Evolutionary conservation across 2,888 invertebrate genomes (phyloP).

Genomic region (Oligia latruncula): DNA sequence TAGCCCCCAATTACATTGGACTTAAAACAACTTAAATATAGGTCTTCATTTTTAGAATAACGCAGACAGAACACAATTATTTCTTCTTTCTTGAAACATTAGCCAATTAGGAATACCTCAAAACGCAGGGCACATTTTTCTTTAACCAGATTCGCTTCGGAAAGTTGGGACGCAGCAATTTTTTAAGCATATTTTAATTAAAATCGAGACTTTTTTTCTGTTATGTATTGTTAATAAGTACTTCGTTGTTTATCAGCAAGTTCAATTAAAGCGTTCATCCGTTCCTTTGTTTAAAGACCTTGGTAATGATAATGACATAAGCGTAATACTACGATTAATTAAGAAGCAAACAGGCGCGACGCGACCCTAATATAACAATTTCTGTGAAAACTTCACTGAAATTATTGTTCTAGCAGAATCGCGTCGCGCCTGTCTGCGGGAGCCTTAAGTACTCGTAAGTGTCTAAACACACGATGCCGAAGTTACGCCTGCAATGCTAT

Average conservation of each 20-base stretch:
- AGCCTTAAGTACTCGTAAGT: conserved; percentile 4
- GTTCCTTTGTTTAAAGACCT: conserved; percentile 40
- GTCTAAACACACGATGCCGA: no score
- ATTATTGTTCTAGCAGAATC: not conserved
- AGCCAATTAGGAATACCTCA: conserved; percentile 16
- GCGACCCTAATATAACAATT: not conserved
- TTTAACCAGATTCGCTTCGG: not conserved
- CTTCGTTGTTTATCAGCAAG: conserved; percentile 10
- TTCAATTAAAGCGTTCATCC: conserved; percentile 32
- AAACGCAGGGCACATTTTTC: conserved; percentile 11
- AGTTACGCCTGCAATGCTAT: no score
- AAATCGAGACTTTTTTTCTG: not conserved
- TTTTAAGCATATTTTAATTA: conserved; percentile 21
- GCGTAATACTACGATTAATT: conserved; percentile 19
- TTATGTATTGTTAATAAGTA: conserved; percentile 13
- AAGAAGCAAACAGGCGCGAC: not conserved
- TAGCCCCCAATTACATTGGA: not conserved
- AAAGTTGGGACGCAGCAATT: conserved; percentile 7
- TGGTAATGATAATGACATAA: conserved; percentile 51
- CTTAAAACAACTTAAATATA: not conserved
- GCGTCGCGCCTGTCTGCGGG: not conserved
- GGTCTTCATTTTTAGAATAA: conserved; percentile 11
- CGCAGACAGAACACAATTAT: not conserved
- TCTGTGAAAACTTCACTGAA: not conserved
- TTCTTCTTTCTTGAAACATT: not conserved